Base-by-base conservation (phyloP, 2,888 invertebrate species). In the Hesperia comma region DNA sequence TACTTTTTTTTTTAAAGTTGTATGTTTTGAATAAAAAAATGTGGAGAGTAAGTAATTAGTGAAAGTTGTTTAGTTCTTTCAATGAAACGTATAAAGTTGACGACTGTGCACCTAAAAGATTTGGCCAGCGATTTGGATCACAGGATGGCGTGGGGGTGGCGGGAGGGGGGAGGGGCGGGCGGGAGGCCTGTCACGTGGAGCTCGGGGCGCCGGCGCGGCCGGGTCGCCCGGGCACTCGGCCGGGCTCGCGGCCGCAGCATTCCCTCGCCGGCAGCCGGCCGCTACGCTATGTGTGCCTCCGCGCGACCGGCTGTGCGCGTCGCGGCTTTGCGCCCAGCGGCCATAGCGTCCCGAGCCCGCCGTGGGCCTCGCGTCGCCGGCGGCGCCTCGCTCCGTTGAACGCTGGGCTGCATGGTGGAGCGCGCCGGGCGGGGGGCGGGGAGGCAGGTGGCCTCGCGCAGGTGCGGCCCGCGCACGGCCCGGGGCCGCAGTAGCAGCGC, bases 81-180 rank as follows among this genome's bases (percentile, higher is more conserved):
- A 46, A 12, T 33, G 60, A 60, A 49, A n/a, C 15, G 60, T 37
- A 41, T 17, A 87, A 85, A 83, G 83, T 82, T 82, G 87, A 83
- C 81, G 84, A 86, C 87, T 86, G 86, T 90, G 88, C 87, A 88
- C 88, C 80, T 85, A 84, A 83, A 78, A 85, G 86, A 85, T 83
- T 86, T 81, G 86, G 82, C 83, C 85, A 81, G 84, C 75, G 77
- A 41, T 55, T 68, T 68, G 68, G 71, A 61, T 60, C 61, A 60
- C 57, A 53, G 73, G 76, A 71, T 74, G 70, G 64, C 63, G 71
- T 68, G 72, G 68, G 72, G 76, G 73, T 72, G 78, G 75, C 75
- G 74, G 74, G 77, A 73, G 71, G 73, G 76, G 74, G 75, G 68
- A 76, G 77, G 73, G 0, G 12, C 2, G 77, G 77, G 79, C 74